Evolutionary conservation across 1,140 invertebrate species (phyloP), one percentile per base, ranked within the genome.

Genomic region (Drosophila miranda): DNA sequence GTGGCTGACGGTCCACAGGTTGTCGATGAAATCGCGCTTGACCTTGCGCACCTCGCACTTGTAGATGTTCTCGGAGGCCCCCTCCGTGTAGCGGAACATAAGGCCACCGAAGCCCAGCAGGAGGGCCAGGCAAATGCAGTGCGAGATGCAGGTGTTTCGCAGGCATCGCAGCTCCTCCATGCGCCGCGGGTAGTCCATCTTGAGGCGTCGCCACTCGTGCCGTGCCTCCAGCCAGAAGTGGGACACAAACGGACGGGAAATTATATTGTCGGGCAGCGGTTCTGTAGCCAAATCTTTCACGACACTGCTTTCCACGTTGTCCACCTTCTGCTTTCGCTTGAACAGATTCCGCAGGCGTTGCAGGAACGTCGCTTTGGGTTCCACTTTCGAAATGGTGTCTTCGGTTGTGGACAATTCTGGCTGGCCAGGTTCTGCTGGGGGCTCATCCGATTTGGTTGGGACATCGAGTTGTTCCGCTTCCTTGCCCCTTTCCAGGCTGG

Each of bases 1-100:
- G 82, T 96, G 95, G 91, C 95, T 96, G 60, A 94, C 94, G 45
- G 93, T 92, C 96, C 96, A 97, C 21, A 97, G 91, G 45, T 93
- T 93, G 74, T 97, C 95, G 50, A 97, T 93, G 80, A 97, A 97
- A 88, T 97, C 96, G 3, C 96, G 91, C 76, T 97, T 97, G 0
- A 97, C 96, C 78, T 95, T 92, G 78, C 96, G 96, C 19, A 97
- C 96, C 11, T 96, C 95, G 80, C 96, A 97, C 91, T 97, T 97
- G 91, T 96, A 97, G 61, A 95, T 96, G 41, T 95, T 93, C 84
- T 97, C 96, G 75, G 96, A 96, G 6, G 94, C 93, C 5, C 96
- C 96, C 79, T 97, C 96, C 5, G 95, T 94, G 70, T 95, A 94
- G 45, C 95, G 94, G 75, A 97, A 97, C 43, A 96, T 90, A 3